Evolutionary conservation across 2,113 vertebrate genomes (phyloP).

Genomic region (Perccottus glenii): DNA sequence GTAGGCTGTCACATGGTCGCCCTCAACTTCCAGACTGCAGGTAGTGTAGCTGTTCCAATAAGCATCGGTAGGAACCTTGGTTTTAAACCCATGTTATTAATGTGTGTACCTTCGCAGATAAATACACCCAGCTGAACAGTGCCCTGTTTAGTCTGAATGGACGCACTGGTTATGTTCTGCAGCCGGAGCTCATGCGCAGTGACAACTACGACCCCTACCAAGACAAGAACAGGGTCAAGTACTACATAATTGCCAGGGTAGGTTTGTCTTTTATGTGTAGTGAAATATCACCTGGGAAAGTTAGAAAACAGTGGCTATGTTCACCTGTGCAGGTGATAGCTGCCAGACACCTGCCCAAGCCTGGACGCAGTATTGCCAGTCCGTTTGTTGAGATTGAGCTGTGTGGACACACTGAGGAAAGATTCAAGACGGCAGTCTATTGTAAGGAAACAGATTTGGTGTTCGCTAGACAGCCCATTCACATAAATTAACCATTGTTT

Average conservation of each 20-base stretch:
- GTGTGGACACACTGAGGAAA: slow-evolving; percentile 90
- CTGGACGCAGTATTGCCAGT: slow-evolving; percentile 89
- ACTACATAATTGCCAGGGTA: slow-evolving; percentile 77
- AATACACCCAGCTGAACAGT: slow-evolving; percentile 92
- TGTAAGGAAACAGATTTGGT: slow-evolving; percentile 50
- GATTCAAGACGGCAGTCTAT: slow-evolving; percentile 90
- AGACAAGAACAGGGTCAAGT: slow-evolving; percentile 82
- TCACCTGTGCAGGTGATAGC: slow-evolving; percentile 84
- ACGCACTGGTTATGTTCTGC: slow-evolving; percentile 89
- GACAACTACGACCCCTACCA: slow-evolving; percentile 87
- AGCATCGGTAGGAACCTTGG: neutral
- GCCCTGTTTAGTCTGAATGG: slow-evolving; percentile 92
- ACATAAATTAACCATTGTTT: too few relatives aligned
- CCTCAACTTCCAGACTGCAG: slow-evolving; percentile 96
- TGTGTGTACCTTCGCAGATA: slow-evolving; percentile 80
- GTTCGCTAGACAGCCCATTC: too few relatives aligned
- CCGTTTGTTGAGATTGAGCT: slow-evolving; percentile 97
- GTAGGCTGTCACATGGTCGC: slow-evolving; percentile 95
- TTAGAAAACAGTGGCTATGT: neutral
- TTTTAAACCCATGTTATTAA: neutral
- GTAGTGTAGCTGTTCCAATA: slow-evolving; percentile 63
- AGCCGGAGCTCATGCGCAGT: slow-evolving; percentile 90
- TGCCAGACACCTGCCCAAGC: slow-evolving; percentile 93
- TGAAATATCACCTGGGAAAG: neutral
- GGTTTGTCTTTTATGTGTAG: slow-evolving; percentile 6